phyloP scores from a whole-genome alignment of 2,113 vertebrate genomes.

The Cathartes aura region DNA sequence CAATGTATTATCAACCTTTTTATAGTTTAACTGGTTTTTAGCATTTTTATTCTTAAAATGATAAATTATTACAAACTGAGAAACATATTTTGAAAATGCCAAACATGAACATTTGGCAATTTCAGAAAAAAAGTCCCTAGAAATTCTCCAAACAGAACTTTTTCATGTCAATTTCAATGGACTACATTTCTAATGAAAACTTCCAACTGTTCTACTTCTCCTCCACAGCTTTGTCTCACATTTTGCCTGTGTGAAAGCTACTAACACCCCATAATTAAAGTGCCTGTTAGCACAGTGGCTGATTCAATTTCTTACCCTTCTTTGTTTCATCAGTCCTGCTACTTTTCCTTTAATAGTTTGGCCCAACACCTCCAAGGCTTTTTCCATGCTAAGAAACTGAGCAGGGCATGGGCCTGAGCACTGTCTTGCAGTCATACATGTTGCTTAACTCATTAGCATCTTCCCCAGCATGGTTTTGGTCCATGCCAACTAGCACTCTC shows the following conservation, averaged over 20 bases:
- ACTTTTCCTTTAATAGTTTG: not conserved
- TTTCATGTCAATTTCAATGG: not conserved
- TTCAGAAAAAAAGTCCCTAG: not conserved
- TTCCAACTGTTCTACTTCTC: not conserved
- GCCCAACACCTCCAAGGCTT: not conserved
- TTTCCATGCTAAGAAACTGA: not conserved
- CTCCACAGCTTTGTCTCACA: not conserved
- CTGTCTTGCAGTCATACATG: fast-evolving
- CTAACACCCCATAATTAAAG: not conserved
- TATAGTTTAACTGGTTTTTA: not conserved
- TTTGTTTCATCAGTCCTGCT: not conserved
- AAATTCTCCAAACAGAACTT: not conserved
- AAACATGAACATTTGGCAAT: not conserved
- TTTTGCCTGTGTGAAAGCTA: not conserved
- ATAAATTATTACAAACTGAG: not conserved
- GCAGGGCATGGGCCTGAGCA: not conserved
- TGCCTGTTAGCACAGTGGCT: not conserved
- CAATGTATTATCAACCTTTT: not conserved
- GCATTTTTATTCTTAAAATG: not conserved
- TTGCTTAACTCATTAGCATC: not conserved
- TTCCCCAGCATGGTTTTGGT: not conserved
- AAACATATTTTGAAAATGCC: not conserved
- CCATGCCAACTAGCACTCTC: not conserved
- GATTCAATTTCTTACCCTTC: not conserved
- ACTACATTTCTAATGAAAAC: not conserved